Evolutionary conservation across 2,113 vertebrate genomes (phyloP).

Genomic region (Rallus limicola): DNA sequence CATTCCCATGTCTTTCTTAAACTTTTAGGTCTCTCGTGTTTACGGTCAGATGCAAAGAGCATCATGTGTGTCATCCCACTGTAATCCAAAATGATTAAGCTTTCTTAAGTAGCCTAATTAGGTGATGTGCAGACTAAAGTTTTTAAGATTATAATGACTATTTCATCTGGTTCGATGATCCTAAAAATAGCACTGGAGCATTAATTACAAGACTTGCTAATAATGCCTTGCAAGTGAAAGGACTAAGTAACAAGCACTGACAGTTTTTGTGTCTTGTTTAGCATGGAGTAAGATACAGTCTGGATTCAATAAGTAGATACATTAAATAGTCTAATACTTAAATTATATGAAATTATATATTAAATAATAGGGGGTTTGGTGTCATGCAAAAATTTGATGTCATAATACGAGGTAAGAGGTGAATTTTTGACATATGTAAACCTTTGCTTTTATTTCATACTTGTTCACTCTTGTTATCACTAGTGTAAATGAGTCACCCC

Average conservation of each 20-base stretch:
- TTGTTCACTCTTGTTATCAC: neutral
- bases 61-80: fast-evolving
- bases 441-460: neutral
- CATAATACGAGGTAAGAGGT: neutral
- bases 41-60: neutral
- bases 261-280: neutral
- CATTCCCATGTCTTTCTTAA: neutral
- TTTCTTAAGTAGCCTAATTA: neutral
- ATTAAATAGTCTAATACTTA: neutral
- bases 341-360: neutral
- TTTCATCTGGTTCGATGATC: conserved; percentile 84
- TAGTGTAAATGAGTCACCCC: neutral
- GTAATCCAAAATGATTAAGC: neutral
- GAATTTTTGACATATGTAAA: neutral
- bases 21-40: neutral
- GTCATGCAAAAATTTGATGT: neutral
- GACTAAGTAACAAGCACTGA: conserved; percentile 70
- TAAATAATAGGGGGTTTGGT: neutral
- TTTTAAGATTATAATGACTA: neutral
- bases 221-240: conserved; percentile 90
- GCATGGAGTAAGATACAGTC: neutral
- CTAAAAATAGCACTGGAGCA: conserved; percentile 85
- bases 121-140: neutral
- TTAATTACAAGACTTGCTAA: conserved; percentile 88
- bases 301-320: neutral